phyloP scores from a whole-genome alignment of 53 echinoderm and acorn worm species.

The Echinarachnius parma region DNA sequence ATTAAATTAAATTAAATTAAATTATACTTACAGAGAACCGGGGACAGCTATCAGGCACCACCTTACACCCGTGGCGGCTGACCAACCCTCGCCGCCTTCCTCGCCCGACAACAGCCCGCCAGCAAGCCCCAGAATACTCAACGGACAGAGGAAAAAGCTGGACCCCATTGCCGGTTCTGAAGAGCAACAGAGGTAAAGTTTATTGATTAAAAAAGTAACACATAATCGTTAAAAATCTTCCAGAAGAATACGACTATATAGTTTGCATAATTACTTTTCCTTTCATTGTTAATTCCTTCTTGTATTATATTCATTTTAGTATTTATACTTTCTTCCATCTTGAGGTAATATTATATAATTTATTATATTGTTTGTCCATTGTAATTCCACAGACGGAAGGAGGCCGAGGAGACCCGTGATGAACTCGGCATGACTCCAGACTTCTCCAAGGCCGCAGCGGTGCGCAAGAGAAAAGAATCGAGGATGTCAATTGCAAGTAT shows the following conservation, averaged over 20 bases:
- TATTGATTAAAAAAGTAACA: too few relatives aligned
- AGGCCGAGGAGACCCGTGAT: conserved; percentile 7
- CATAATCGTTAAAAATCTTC: too few relatives aligned
- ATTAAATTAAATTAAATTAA: too few relatives aligned
- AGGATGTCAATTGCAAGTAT: neutral
- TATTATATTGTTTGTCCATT: too few relatives aligned
- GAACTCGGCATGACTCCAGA: neutral
- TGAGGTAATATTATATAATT: too few relatives aligned
- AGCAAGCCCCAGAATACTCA: neutral
- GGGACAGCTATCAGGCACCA: conserved; percentile 12
- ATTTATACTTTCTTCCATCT: too few relatives aligned
- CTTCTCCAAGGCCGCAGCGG: conserved; percentile 5
- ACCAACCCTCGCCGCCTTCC: neutral
- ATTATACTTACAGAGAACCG: neutral
- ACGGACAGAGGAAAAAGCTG: neutral
- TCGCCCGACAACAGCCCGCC: conserved; percentile 19
- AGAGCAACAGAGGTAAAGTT: too few relatives aligned
- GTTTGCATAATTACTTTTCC: too few relatives aligned
- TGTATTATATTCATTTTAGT: too few relatives aligned
- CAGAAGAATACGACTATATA: too few relatives aligned
- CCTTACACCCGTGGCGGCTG: neutral
- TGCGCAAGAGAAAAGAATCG: conserved; percentile 20
- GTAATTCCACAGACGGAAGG: too few relatives aligned
- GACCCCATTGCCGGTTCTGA: conserved; percentile 30
- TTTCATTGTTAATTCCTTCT: too few relatives aligned